Evolutionary conservation across 2,797 vertebrate genomes (phyloP).

Genomic region (Dendrocincla tyrannina): DNA sequence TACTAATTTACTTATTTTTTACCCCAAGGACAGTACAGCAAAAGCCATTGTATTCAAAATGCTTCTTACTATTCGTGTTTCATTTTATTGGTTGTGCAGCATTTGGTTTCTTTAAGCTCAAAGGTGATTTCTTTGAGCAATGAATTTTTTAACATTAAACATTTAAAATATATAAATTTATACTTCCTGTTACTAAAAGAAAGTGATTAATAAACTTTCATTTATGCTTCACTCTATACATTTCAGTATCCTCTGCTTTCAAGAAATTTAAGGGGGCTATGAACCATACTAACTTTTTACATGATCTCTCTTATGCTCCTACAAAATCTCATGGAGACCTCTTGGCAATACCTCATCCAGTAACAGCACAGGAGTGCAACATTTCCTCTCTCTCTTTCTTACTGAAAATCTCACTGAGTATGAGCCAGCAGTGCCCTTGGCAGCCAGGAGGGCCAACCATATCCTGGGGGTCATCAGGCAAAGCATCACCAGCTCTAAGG

Average conservation of each 20-base stretch:
- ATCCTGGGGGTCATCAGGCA: neutral
- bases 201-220: neutral
- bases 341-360: neutral
- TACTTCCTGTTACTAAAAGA: neutral
- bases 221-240: neutral
- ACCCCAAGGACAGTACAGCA: neutral
- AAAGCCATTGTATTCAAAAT: neutral
- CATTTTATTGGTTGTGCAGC: neutral
- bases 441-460: neutral
- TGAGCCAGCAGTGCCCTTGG: neutral
- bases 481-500: rapidly evolving
- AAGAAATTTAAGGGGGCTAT: neutral
- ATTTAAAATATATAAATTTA: neutral
- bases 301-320: neutral
- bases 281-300: neutral
- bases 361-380: neutral
- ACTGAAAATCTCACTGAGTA: neutral
- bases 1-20: neutral
- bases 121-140: neutral
- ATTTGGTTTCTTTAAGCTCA: neutral
- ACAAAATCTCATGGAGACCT: neutral
- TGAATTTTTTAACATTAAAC: neutral
- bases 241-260: neutral
- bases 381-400: neutral
- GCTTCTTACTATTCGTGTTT: neutral